Base-by-base conservation (phyloP, 2,888 invertebrate species). In the Blastobasis adustella region DNA sequence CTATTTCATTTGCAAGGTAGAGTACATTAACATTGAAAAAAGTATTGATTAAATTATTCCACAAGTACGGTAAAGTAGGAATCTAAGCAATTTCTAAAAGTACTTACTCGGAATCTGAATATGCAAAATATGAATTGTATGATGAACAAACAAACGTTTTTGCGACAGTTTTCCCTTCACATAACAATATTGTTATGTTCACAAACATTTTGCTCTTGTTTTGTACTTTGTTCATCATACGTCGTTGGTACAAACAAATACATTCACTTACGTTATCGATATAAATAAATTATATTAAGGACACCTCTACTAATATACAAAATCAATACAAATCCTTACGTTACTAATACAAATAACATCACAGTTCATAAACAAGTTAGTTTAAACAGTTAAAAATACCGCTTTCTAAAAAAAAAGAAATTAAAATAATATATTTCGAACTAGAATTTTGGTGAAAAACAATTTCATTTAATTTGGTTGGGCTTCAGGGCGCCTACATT, bases 291-390 rank as follows among this genome's bases (percentile, higher is more conserved):
- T 84, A 86, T 82, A 83, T 82, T 84, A 84, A 72, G 82, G 80
- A 83, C 81, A 72, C 72, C 72, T 83, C 82, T 84, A 85, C 82
- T 79, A 86, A 87, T 88, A 85, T 88, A 88, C 88, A 88, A 87
- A 88, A 86, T 82, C 79, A 87, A 84, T 85, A 85, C 76, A 86
- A 80, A 79, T 73, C 59, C 84, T 86, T 87, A 86, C 67, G 58
- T 70, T 84, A 83, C 82, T 86, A 88, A 88, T 88, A 88, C 86
- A 72, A 88, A 85, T 86, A 83, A 87, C 88, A 88, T 88, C 88
- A 88, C 88, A 88, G 88, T 88, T 88, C 84, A 87, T 87, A 87
- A 87, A 87, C 73, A 88, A 84, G 82, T 84, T 84, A 84, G 77
- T 77, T 64, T 69, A 73, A 71, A 77, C 73, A 75, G 74, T 78